Evolutionary conservation across 2,797 vertebrate genomes (phyloP).

Genomic region (Pogonophryne albipinna): DNA sequence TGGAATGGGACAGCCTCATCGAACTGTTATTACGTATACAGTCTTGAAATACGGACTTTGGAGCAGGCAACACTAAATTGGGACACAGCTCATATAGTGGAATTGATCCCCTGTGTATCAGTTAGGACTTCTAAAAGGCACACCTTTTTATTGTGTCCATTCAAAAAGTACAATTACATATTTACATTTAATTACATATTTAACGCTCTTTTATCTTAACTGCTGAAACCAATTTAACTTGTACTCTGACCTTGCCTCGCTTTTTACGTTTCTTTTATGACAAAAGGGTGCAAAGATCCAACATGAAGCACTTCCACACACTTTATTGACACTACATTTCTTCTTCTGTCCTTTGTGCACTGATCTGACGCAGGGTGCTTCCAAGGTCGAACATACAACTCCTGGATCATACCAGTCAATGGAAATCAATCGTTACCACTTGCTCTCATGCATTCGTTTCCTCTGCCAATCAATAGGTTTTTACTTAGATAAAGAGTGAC

Average conservation of each 20-base stretch:
- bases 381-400: conserved; percentile 14
- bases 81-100: conserved; percentile 28
- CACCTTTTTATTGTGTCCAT: conserved; percentile 10
- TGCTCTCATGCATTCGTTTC: background rate
- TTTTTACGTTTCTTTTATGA: conserved; percentile 21
- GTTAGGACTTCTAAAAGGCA: conserved; percentile 19
- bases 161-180: conserved; percentile 11
- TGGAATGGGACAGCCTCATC: conserved; percentile 33
- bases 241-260: conserved; percentile 15
- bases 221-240: conserved; percentile 13
- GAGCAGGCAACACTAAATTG: conserved; percentile 28
- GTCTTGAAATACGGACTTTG: conserved; percentile 53
- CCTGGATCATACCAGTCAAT: conserved; percentile 14
- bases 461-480: background rate
- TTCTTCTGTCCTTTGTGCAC: conserved; percentile 23
- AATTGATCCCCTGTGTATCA: conserved; percentile 26
- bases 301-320: conserved; percentile 8
- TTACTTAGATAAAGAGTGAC: conserved; percentile 7
- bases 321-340: conserved; percentile 37
- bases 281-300: conserved; percentile 31
- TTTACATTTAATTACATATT: no score
- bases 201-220: conserved; percentile 18
- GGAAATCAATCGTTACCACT: background rate
- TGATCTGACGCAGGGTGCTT: conserved; percentile 19
- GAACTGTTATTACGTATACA: conserved; percentile 24